Conservation (phyloP, 2,888 invertebrate genomes). For the Girardia tigrina region DNA sequence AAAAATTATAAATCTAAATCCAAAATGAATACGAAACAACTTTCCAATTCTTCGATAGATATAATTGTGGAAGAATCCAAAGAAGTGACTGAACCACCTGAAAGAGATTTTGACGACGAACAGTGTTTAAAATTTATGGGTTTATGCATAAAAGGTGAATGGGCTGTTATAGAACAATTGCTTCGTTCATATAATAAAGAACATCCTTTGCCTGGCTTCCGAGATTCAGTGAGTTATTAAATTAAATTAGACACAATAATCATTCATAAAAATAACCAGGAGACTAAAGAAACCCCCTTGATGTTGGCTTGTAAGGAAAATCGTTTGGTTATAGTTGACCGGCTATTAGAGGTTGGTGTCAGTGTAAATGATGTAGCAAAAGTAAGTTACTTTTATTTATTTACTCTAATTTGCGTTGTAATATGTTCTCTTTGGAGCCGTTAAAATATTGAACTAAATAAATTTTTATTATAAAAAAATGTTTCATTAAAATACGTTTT, state of each 20-base stretch:
- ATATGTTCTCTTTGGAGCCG: no score
- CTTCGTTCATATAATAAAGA: conserved; percentile 26
- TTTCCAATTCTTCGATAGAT: neutral
- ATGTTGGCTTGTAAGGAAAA: conserved; percentile 94
- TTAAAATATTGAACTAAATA: no score
- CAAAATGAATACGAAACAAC: no score
- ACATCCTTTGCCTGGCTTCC: conserved; percentile 28
- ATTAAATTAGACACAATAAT: neutral
- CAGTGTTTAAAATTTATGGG: neutral
- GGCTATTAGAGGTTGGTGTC: conserved; percentile 77
- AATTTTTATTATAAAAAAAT: no score
- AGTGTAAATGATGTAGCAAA: conserved; percentile 78
- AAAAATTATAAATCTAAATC: no score
- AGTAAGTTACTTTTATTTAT: no score
- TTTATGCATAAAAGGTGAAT: conserved; percentile 33
- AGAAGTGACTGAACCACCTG: neutral
- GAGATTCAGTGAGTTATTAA: neutral
- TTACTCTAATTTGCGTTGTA: no score
- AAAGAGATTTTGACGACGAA: neutral
- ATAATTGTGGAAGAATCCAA: neutral
- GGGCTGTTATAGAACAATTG: conserved; percentile 34
- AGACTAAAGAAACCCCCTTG: conserved; percentile 78
- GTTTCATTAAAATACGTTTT: no score
- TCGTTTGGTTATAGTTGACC: conserved; percentile 71
- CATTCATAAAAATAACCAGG: conserved; percentile 54